Percentiles rank a stretch among this genome's conserved stretches.
phyloP scores from a whole-genome alignment of 2,797 vertebrate species.

The Enteromius viviparus region DNA sequence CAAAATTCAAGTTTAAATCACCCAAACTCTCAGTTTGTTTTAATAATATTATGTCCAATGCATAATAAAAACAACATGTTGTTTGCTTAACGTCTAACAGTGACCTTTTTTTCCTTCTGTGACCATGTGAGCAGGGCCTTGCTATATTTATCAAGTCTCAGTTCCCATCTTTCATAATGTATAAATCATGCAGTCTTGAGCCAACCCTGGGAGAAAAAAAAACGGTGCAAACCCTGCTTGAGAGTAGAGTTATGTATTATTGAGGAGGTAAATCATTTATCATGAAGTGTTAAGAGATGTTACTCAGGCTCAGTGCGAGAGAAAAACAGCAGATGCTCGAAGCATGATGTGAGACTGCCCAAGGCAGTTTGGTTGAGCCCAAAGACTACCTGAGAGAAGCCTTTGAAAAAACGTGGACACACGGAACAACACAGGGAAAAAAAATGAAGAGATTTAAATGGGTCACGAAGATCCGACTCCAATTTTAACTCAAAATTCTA shows the following conservation, averaged over 20 bases:
- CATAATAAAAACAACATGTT: conserved; percentile 2
- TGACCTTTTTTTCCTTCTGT: conserved; percentile 22
- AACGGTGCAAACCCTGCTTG: conserved; percentile 49
- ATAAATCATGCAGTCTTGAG: conserved; percentile 60
- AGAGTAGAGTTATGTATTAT: conserved; percentile 69
- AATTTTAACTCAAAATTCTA: background rate
- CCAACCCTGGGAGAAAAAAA: conserved; percentile 23
- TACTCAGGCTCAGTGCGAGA: conserved; percentile 56
- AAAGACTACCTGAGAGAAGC: conserved; percentile 15
- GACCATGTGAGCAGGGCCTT: conserved; percentile 20
- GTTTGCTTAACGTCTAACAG: background rate
- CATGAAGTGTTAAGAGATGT: conserved; percentile 68
- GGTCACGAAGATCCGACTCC: background rate
- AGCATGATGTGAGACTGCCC: conserved; percentile 18
- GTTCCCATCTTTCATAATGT: conserved; percentile 53
- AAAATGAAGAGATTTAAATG: background rate
- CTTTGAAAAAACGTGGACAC: background rate
- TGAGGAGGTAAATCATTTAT: conserved; percentile 76
- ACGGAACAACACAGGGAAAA: background rate
- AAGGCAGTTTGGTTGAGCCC: background rate
- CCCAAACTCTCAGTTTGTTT: background rate
- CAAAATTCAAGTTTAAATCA: background rate
- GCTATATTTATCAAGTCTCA: conserved; percentile 41
- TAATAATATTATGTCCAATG: background rate
- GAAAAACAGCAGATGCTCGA: background rate